Percentiles rank a stretch among this genome's conserved stretches.
Conservation (phyloP, 2,113 vertebrate species). For the Tapirus terrestris region DNA sequence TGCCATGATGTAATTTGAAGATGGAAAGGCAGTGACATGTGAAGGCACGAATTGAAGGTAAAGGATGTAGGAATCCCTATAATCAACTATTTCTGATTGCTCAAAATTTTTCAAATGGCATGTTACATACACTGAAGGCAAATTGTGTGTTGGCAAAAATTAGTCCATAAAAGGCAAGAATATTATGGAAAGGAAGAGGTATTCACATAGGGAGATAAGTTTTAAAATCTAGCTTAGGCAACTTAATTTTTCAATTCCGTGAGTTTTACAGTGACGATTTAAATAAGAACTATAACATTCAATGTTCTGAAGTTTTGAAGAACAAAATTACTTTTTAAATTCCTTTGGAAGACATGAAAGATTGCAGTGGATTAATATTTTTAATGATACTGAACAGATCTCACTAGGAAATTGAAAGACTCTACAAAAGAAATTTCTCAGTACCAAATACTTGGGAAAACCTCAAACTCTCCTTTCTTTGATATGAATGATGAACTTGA, state of each 20-base stretch:
- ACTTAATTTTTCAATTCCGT: conserved; percentile 69
- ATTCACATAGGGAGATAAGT: conserved; percentile 26
- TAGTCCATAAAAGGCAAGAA: conserved; percentile 41
- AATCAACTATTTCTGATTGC: conserved; percentile 25
- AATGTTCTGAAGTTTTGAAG: conserved; percentile 58
- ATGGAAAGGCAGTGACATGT: not conserved
- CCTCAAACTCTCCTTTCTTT: conserved; percentile 45
- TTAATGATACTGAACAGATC: conserved; percentile 61
- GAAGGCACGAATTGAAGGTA: not conserved
- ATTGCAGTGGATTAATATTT: conserved; percentile 62
- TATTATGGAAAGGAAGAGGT: conserved; percentile 34
- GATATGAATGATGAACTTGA: not conserved
- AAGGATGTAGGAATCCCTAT: not conserved
- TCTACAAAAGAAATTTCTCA: not conserved
- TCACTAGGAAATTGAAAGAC: conserved; percentile 49
- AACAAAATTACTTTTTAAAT: conserved; percentile 71
- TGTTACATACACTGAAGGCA: not conserved
- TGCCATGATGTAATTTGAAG: not conserved
- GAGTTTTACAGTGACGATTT: conserved; percentile 61
- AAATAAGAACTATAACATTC: conserved; percentile 58
- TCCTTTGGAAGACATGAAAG: conserved; percentile 62
- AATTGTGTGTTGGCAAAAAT: conserved; percentile 15
- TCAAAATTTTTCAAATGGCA: not conserved
- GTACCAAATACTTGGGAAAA: conserved; percentile 8
- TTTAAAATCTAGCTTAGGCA: conserved; percentile 59